These are phyloP conservation scores for Hippolais icterina DNA, from an alignment of 2,113 vertebrate species.

Conservation along the genomic window DNA sequence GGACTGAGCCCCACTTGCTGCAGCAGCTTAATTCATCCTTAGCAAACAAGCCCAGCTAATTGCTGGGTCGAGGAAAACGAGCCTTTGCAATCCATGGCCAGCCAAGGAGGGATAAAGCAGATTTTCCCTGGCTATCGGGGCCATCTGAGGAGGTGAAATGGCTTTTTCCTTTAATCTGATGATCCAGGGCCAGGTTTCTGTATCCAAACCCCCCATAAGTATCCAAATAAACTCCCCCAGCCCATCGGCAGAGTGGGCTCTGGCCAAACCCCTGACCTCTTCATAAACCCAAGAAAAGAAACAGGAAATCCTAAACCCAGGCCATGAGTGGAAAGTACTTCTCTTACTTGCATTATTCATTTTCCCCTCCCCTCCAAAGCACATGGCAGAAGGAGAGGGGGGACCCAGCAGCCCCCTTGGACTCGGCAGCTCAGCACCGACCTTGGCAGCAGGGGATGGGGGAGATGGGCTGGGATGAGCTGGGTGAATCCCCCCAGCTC, in stretches of 20 bases:
- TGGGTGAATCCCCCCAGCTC: background rate
- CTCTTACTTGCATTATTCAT: background rate
- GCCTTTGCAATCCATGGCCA: background rate
- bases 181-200: background rate
- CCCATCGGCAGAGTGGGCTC: accelerated
- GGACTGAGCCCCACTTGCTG: background rate
- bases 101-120: background rate
- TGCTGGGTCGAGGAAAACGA: background rate
- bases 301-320: background rate
- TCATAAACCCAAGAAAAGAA: background rate
- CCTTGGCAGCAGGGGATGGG: background rate
- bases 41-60: background rate
- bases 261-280: background rate
- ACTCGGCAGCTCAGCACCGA: accelerated
- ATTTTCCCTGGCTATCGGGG: background rate
- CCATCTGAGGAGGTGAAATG: background rate
- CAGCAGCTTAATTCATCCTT: background rate
- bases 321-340: background rate
- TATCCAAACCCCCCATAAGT: background rate
- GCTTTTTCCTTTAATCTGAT: background rate
- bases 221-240: background rate
- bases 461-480: accelerated
- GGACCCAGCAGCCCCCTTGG: background rate
- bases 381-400: accelerated
- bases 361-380: background rate